Evolutionary conservation across 2,113 vertebrate genomes (phyloP).

Genomic region (Platycercus adscitus): DNA sequence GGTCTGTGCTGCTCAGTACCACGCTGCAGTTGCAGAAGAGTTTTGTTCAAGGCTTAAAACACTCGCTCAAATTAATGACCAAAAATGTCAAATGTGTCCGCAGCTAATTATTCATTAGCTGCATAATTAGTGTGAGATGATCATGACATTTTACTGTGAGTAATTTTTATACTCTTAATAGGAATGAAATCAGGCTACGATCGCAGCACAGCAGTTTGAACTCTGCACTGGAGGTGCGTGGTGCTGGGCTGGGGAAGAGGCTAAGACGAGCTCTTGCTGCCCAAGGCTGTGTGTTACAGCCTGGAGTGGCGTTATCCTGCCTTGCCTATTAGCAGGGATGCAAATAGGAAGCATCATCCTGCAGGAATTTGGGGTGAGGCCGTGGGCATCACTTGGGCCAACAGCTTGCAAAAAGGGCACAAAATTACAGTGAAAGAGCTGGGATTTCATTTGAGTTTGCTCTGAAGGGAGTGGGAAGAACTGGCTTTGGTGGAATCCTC

Average conservation of each 20-base stretch:
- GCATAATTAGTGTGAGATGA: constrained; percentile 90
- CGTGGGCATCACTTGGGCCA: neutral
- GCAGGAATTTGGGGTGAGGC: neutral
- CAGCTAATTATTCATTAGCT: constrained; percentile 96
- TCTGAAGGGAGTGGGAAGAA: neutral
- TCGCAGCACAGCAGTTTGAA: neutral
- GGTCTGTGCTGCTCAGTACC: neutral
- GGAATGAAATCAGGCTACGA: constrained; percentile 56
- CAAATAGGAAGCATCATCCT: rapidly evolving
- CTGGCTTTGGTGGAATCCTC: neutral
- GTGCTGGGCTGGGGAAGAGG: neutral
- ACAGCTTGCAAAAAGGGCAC: neutral
- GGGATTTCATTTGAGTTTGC: neutral
- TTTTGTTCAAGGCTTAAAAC: constrained; percentile 72
- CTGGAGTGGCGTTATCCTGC: rapidly evolving
- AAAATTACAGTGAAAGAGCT: neutral
- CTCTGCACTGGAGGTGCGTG: neutral
- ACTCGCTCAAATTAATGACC: constrained; percentile 87
- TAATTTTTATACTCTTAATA: constrained; percentile 79
- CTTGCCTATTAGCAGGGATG: neutral
- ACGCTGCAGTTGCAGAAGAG: neutral
- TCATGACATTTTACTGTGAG: constrained; percentile 89
- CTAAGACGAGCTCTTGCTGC: rapidly evolving
- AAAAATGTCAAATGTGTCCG: constrained; percentile 94
- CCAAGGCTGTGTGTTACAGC: rapidly evolving